Conservation (phyloP, 2,797 vertebrate species). For the Apodemus agrarius region DNA sequence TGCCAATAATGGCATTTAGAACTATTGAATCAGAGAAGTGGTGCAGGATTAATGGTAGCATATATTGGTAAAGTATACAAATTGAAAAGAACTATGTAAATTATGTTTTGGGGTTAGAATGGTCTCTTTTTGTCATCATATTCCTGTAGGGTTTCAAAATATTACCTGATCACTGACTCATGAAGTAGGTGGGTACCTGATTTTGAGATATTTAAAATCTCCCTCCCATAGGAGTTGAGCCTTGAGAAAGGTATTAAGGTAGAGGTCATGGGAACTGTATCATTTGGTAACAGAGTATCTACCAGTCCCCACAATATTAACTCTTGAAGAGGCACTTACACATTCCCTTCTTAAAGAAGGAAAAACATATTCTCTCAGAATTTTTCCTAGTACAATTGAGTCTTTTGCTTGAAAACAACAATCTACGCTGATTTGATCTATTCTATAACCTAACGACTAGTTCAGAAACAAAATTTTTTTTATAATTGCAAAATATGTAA, state of each 20-base stretch:
- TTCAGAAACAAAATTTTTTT: constrained; percentile 19
- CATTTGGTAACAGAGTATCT: not conserved
- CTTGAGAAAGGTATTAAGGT: not conserved
- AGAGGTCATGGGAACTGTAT: not conserved
- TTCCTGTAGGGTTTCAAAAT: not conserved
- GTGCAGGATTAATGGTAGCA: not conserved
- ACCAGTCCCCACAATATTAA: not conserved
- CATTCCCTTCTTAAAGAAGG: not conserved
- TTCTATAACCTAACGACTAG: not conserved
- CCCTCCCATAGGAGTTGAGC: not conserved
- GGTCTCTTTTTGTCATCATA: not conserved
- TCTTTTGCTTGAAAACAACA: constrained; percentile 17
- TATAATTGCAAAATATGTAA: not conserved
- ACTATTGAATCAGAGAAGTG: not conserved
- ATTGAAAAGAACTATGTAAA: constrained; percentile 21
- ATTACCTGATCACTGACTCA: not conserved
- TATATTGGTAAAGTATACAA: not conserved
- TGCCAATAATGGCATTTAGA: not conserved
- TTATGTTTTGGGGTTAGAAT: not conserved
- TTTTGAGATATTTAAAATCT: not conserved
- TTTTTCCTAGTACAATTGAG: not conserved
- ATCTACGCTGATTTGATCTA: not conserved
- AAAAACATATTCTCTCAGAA: constrained; percentile 21
- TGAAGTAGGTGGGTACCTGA: not conserved
- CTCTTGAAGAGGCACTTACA: not conserved